phyloP scores from a whole-genome alignment of 1,140 invertebrate genomes.

The Drosophila murphyi region DNA sequence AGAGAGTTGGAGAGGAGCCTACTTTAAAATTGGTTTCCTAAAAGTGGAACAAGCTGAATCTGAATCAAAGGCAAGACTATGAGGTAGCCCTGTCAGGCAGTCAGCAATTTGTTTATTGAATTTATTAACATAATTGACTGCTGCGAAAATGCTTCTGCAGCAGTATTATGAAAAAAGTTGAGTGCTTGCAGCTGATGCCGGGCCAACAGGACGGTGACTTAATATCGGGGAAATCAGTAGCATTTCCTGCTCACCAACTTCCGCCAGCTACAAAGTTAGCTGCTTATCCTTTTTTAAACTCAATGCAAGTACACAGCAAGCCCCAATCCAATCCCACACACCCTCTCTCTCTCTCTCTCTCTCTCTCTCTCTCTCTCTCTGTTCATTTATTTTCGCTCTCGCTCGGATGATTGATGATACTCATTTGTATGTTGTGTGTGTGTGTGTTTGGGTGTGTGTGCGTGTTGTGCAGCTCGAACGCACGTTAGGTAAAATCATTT shows the following conservation, averaged over 20 bases:
- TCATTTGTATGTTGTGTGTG: slow-evolving; percentile 67
- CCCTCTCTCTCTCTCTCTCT: background rate
- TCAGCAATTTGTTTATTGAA: slow-evolving; percentile 68
- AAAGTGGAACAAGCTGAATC: slow-evolving; percentile 38
- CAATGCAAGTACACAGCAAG: background rate
- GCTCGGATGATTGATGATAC: slow-evolving; percentile 71
- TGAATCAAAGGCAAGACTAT: slow-evolving; percentile 42
- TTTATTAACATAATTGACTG: slow-evolving; percentile 82
- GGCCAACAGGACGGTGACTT: slow-evolving; percentile 37
- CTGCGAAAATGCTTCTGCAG: slow-evolving; percentile 35
- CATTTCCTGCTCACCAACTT: slow-evolving; percentile 47
- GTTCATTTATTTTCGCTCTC: slow-evolving; percentile 5
- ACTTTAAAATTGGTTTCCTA: slow-evolving; percentile 22
- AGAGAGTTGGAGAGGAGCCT: slow-evolving; percentile 9
- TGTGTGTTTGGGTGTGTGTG: slow-evolving; percentile 19
- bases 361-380: slow-evolving; percentile 3
- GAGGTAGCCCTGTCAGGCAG: slow-evolving; percentile 5
- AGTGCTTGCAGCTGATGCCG: slow-evolving; percentile 45
- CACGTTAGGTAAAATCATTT: slow-evolving; percentile 71
- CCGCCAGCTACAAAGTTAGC: slow-evolving; percentile 61
- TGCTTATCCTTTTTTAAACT: slow-evolving; percentile 66
- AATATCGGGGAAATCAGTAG: slow-evolving; percentile 52
- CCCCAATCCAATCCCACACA: background rate
- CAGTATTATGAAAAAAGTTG: slow-evolving; percentile 68
- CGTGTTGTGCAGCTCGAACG: slow-evolving; percentile 15